These are phyloP conservation scores for Chirona hameri DNA, from an alignment of 2,888 invertebrate species.

Conservation along the genomic window DNA sequence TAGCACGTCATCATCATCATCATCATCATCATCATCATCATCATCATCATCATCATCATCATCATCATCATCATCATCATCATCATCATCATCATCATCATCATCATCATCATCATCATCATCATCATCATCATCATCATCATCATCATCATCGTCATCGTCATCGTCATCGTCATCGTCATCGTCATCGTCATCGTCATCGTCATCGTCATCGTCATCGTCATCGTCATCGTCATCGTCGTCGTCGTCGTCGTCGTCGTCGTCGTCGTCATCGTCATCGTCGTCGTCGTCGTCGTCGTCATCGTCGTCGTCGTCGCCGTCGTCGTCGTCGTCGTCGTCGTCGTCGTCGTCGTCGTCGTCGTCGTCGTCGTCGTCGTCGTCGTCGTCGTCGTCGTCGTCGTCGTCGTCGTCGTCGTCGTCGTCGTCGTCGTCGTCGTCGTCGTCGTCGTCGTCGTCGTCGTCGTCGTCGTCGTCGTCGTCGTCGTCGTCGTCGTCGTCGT, in stretches of 20 bases:
- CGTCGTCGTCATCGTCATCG: no score
- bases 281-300: conserved; percentile 29
- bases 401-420: neutral
- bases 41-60: neutral
- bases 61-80: conserved; percentile 25
- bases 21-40: neutral
- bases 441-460: conserved; percentile 26
- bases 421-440: conserved; percentile 25
- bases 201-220: conserved; percentile 29
- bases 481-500: neutral
- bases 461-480: conserved; percentile 26
- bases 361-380: conserved; percentile 12
- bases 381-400: conserved; percentile 13
- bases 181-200: no score
- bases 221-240: no score
- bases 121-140: conserved; percentile 23
- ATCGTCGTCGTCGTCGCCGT: conserved; percentile 6
- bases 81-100: conserved; percentile 23
- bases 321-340: neutral
- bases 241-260: no score
- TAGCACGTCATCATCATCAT: no score
- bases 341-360: conserved; percentile 26
- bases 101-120: conserved; percentile 23
- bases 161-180: no score
- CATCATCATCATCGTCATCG: no score